These are phyloP conservation scores for Malurus elegans DNA, from an alignment of 2,113 vertebrate genomes.

Conservation along the genomic window DNA sequence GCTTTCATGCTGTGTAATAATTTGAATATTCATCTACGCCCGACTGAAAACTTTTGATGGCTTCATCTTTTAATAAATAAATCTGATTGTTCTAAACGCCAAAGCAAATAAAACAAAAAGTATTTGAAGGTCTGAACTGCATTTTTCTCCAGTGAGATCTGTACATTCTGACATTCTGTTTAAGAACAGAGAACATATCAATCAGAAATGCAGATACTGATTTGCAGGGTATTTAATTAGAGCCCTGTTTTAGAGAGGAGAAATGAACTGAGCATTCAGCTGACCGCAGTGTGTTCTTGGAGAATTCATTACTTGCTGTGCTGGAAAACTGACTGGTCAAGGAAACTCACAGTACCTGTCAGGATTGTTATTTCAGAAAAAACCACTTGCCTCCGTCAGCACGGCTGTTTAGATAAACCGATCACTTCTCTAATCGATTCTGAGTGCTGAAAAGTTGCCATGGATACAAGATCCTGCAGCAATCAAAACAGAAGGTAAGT, in stretches of 20 bases:
- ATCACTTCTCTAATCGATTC: constrained; percentile 77
- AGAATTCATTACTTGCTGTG: constrained; percentile 16
- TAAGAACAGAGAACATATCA: neutral
- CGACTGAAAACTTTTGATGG: neutral
- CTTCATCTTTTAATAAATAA: neutral
- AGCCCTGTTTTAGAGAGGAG: neutral
- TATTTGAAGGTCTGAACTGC: neutral
- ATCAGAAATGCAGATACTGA: constrained; percentile 17
- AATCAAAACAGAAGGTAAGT: constrained; percentile 77
- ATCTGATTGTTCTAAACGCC: neutral
- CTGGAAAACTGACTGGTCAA: constrained; percentile 49
- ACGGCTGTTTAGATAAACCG: constrained; percentile 67
- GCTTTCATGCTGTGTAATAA: neutral
- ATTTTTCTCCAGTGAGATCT: neutral
- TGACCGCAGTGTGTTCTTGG: neutral
- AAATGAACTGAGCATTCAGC: neutral
- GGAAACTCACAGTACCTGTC: constrained; percentile 53
- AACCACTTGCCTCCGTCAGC: constrained; percentile 69
- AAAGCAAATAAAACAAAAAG: neutral
- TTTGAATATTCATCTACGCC: neutral
- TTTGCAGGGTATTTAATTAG: constrained; percentile 43
- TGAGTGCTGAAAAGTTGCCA: constrained; percentile 79
- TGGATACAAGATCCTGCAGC: constrained; percentile 75
- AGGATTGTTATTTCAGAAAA: constrained; percentile 59
- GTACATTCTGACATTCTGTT: neutral